phyloP scores from a whole-genome alignment of 2,113 vertebrate species.

The Sturnus vulgaris region DNA sequence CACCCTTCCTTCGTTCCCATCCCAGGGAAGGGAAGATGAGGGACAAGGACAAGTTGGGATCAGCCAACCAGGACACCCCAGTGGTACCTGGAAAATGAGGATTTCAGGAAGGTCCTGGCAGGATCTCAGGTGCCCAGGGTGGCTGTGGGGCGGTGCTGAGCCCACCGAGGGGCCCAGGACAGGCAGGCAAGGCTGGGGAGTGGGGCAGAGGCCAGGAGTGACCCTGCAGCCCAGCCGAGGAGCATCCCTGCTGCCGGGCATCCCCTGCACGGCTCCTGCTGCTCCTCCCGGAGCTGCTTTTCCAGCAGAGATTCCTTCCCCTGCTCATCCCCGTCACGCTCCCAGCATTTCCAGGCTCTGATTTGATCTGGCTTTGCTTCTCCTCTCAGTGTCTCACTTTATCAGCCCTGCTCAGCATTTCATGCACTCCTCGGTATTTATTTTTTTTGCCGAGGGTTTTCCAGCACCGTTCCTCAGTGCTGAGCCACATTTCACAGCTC shows the following conservation, averaged over 20 bases:
- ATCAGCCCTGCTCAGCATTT: not conserved
- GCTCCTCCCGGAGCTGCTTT: not conserved
- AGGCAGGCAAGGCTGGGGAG: not conserved
- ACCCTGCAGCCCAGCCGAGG: no score
- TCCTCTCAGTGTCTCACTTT: not conserved
- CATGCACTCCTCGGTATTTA: not conserved
- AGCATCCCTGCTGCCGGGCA: not conserved
- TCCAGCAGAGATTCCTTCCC: not conserved
- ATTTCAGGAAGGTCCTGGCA: not conserved
- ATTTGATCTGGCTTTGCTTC: not conserved
- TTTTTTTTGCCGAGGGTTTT: conserved; percentile 4
- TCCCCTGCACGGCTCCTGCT: not conserved
- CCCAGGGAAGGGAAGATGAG: not conserved
- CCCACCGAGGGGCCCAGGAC: not conserved
- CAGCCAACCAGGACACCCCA: not conserved
- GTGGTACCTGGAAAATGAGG: not conserved
- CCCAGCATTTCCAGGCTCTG: not conserved
- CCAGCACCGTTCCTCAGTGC: not conserved
- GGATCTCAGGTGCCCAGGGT: not conserved
- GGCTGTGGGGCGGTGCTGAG: not conserved
- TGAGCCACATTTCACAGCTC: not conserved
- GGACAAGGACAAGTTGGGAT: not conserved
- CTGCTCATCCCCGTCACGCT: not conserved
- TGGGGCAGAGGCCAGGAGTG: not conserved
- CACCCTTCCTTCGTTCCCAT: fast-evolving